Conservation (phyloP, 2,113 vertebrate genomes). For the Onychostruthus taczanowskii region DNA sequence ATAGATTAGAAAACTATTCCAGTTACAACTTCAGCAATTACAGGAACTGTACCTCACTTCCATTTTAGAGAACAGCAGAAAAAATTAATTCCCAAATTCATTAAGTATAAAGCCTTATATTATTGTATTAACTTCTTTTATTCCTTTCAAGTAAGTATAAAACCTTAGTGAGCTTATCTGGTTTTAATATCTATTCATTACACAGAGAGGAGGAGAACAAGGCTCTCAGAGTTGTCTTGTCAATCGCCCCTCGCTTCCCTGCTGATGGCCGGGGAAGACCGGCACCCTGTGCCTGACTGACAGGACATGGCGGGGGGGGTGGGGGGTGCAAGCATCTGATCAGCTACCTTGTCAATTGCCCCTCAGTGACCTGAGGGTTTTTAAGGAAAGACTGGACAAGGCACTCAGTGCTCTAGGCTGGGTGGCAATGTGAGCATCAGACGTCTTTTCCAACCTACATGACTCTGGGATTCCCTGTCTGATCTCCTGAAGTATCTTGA, state of each 20-base stretch:
- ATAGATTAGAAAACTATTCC: background rate
- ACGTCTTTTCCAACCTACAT: background rate
- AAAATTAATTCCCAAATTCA: background rate
- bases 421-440: no score
- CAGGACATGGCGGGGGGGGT: background rate
- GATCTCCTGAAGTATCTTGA: background rate
- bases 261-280: background rate
- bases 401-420: background rate
- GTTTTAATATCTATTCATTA: slow-evolving; percentile 37
- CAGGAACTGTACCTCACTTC: background rate
- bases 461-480: background rate
- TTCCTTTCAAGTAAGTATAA: slow-evolving; percentile 17
- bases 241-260: background rate
- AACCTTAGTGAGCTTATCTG: background rate
- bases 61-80: background rate
- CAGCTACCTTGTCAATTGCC: background rate
- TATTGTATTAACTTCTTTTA: slow-evolving; percentile 12
- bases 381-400: background rate
- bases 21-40: background rate
- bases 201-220: background rate
- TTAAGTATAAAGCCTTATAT: background rate
- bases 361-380: background rate
- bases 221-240: background rate
- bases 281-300: background rate
- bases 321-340: background rate